phyloP scores from a whole-genome alignment of 2,797 vertebrate species.

The Carduelis carduelis region DNA sequence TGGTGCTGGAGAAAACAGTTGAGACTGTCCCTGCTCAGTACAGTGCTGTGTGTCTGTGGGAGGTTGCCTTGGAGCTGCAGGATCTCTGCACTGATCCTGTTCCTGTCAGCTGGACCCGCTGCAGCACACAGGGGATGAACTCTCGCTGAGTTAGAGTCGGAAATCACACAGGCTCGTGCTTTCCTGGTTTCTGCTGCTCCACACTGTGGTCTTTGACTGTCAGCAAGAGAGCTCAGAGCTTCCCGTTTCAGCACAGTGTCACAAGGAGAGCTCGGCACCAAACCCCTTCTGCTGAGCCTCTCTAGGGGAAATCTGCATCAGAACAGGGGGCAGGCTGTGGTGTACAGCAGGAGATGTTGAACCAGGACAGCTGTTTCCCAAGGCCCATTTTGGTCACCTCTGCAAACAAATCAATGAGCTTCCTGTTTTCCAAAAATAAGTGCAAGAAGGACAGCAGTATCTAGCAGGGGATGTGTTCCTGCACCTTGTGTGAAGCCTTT shows the following conservation, averaged over 20 bases:
- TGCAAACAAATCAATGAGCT: slow-evolving; percentile 9
- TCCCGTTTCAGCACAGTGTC: neutral
- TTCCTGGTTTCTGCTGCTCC: neutral
- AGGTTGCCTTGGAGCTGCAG: neutral
- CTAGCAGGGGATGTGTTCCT: neutral
- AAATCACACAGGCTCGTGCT: neutral
- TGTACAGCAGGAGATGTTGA: accelerated
- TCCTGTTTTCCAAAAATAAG: slow-evolving; percentile 18
- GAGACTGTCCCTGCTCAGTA: neutral
- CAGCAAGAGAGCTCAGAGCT: neutral
- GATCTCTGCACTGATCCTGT: neutral
- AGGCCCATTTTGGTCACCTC: neutral
- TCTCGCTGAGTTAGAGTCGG: neutral
- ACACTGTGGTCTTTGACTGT: neutral
- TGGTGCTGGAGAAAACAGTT: neutral
- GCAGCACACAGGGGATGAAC: neutral
- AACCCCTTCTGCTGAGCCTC: neutral
- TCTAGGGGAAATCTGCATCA: accelerated
- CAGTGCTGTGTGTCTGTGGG: neutral
- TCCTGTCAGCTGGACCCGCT: neutral
- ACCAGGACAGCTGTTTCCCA: neutral
- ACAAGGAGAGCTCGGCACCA: neutral
- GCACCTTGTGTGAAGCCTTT: neutral
- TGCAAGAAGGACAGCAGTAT: neutral
- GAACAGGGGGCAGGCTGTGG: neutral